Conservation (phyloP, 2,113 vertebrate genomes). For the Isurus oxyrinchus region DNA sequence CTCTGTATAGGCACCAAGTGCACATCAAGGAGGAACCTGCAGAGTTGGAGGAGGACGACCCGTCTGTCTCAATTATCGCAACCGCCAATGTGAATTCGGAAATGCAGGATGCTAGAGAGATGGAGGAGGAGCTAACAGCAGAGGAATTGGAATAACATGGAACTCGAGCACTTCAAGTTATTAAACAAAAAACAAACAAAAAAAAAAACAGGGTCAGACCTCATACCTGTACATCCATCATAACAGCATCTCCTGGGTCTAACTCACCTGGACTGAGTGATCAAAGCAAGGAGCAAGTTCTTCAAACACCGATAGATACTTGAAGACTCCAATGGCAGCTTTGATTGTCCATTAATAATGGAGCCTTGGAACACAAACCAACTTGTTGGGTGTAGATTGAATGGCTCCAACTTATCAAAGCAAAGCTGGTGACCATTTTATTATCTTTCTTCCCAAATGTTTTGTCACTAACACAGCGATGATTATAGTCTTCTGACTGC, state of each 20-base stretch:
- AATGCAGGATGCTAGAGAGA: constrained; percentile 79
- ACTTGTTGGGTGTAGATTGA: not conserved
- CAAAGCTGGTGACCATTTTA: constrained; percentile 20
- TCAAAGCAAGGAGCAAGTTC: not conserved
- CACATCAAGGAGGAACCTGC: constrained; percentile 97
- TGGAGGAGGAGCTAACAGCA: constrained; percentile 86
- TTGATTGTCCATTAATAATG: not conserved
- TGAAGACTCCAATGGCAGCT: not conserved
- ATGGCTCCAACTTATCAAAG: not conserved
- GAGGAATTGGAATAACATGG: constrained; percentile 89
- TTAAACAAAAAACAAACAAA: not conserved
- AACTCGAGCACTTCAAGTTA: constrained; percentile 35
- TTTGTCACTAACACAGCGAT: constrained; percentile 7
- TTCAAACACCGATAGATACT: not conserved
- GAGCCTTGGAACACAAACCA: constrained; percentile 16
- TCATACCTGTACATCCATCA: not conserved
- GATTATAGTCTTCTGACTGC: not conserved
- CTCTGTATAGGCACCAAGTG: constrained; percentile 68
- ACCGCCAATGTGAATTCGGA: constrained; percentile 72
- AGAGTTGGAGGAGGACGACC: constrained; percentile 80
- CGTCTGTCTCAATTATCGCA: constrained; percentile 74
- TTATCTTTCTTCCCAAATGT: constrained; percentile 27
- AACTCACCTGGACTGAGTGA: not conserved
- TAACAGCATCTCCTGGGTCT: not conserved
- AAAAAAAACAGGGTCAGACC: constrained; percentile 3